These are phyloP conservation scores for Automeris io DNA, from an alignment of 2,888 invertebrate genomes.

Conservation along the genomic window DNA sequence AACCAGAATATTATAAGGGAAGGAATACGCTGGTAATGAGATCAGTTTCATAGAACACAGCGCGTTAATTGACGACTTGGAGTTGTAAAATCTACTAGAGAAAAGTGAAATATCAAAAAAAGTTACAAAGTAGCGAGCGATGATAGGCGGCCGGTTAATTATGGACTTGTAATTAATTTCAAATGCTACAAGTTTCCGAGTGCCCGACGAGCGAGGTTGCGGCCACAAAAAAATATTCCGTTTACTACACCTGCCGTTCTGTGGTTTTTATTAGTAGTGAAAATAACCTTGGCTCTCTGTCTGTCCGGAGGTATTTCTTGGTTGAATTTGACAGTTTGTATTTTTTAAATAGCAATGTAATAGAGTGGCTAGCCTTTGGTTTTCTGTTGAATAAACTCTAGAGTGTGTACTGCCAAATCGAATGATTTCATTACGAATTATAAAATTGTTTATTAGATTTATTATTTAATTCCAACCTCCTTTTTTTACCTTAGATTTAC, in stretches of 20 bases:
- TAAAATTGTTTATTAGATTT: too few relatives aligned
- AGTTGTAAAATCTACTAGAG: neutral
- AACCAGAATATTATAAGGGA: too few relatives aligned
- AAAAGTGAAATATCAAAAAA: constrained; percentile 3
- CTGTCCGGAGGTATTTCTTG: neutral
- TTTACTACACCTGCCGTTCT: constrained; percentile 18
- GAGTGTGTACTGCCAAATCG: too few relatives aligned
- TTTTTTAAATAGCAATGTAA: too few relatives aligned
- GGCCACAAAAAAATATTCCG: constrained; percentile 11
- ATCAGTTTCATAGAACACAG: too few relatives aligned
- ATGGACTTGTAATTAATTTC: constrained; percentile 11
- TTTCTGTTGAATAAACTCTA: too few relatives aligned
- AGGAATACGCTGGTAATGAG: too few relatives aligned
- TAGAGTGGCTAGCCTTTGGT: too few relatives aligned
- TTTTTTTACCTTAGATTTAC: too few relatives aligned
- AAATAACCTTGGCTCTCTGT: constrained; percentile 17
- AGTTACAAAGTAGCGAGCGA: constrained; percentile 5
- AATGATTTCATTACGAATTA: too few relatives aligned
- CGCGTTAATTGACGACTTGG: constrained; percentile 3
- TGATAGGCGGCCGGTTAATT: constrained; percentile 10
- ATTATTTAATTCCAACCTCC: too few relatives aligned
- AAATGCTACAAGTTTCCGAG: constrained; percentile 5
- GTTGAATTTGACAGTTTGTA: neutral
- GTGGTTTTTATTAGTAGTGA: constrained; percentile 16
- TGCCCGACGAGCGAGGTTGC: constrained; percentile 6